Conservation (phyloP, 1,140 invertebrate species). For the Drosophila malerkotliana region DNA sequence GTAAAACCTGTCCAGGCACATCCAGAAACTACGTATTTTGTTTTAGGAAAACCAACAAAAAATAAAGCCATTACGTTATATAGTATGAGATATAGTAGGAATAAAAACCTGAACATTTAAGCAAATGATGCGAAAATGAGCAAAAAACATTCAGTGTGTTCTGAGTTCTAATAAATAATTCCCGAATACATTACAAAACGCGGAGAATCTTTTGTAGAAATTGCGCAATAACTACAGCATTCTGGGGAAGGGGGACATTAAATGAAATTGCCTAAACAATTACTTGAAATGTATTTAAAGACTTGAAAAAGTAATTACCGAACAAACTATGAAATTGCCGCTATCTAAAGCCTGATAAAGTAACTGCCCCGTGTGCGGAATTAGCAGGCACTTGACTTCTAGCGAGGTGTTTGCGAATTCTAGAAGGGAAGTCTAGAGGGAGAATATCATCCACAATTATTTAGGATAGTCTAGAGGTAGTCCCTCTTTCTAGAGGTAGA, state of each 20-base stretch:
- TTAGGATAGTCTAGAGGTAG: background rate
- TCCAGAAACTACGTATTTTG: slow-evolving; percentile 16
- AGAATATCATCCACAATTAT: background rate
- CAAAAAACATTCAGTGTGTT: slow-evolving; percentile 17
- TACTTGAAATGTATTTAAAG: slow-evolving; percentile 45
- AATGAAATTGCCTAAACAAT: slow-evolving; percentile 41
- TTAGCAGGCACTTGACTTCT: slow-evolving; percentile 1
- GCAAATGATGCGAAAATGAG: slow-evolving; percentile 35
- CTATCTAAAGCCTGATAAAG: slow-evolving; percentile 44
- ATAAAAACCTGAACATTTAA: slow-evolving; percentile 34
- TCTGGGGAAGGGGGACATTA: slow-evolving; percentile 24
- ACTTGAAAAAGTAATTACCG: slow-evolving; percentile 34
- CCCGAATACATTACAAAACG: slow-evolving; percentile 62
- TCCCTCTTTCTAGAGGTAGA: background rate
- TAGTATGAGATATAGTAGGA: slow-evolving; percentile 9
- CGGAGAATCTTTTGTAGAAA: slow-evolving; percentile 15
- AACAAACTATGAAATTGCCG: slow-evolving; percentile 44
- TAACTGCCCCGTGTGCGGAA: slow-evolving; percentile 12
- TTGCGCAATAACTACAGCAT: slow-evolving; percentile 50
- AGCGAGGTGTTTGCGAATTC: too few relatives aligned
- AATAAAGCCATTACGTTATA: background rate
- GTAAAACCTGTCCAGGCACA: slow-evolving; percentile 13
- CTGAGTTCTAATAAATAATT: slow-evolving; percentile 22
- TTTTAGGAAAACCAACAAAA: slow-evolving; percentile 1
- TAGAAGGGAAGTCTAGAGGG: too few relatives aligned